phyloP scores from a whole-genome alignment of 2,888 invertebrate genomes.

The Trachelus iudaicus region DNA sequence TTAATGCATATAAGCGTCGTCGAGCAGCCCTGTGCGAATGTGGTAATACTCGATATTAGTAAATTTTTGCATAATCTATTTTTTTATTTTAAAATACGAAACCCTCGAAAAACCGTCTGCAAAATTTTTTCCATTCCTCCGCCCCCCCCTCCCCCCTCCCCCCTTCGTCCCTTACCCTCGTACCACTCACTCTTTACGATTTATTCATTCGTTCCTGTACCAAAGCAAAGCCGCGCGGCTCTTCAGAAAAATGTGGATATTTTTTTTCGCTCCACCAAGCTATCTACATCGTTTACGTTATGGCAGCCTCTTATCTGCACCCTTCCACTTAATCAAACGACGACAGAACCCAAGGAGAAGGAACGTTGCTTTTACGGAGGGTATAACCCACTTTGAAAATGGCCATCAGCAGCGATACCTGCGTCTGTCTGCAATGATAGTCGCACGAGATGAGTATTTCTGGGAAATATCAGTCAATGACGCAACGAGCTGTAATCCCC shows the following conservation, averaged over 20 bases:
- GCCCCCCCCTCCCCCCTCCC: no score
- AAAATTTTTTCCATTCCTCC: neutral
- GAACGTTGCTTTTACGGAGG: conserved; percentile 5
- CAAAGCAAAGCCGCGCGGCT: conserved; percentile 4
- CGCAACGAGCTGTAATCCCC: neutral
- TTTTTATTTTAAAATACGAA: neutral
- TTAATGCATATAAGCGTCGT: no score
- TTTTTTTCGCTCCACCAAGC: conserved; percentile 24
- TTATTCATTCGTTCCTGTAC: conserved; percentile 14
- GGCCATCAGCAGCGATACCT: neutral
- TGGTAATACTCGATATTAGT: no score
- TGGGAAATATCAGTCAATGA: neutral
- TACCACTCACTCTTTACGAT: neutral
- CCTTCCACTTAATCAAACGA: conserved; percentile 32
- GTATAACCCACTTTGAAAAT: neutral
- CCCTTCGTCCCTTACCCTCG: neutral
- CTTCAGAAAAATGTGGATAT: conserved; percentile 17
- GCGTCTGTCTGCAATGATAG: neutral
- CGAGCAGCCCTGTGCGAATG: no score
- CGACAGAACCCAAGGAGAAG: conserved; percentile 1
- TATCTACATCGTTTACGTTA: conserved; percentile 35
- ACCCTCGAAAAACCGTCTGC: neutral
- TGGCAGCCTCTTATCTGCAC: conserved; percentile 33
- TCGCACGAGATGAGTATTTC: neutral
- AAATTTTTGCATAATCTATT: neutral